Evolutionary conservation across 2,113 vertebrate genomes (phyloP).

Genomic region (Aegotheles bennettii): DNA sequence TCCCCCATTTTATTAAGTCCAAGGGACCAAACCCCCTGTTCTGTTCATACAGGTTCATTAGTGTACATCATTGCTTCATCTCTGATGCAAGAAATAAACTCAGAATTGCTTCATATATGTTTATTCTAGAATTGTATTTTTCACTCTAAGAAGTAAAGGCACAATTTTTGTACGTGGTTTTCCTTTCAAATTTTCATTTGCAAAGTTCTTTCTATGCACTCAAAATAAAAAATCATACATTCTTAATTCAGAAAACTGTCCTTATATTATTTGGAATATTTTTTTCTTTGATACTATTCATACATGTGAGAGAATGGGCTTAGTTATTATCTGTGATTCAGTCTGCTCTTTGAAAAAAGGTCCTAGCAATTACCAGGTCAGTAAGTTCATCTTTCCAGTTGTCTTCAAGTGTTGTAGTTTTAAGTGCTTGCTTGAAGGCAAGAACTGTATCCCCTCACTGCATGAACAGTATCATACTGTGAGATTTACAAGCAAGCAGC

Average conservation of each 20-base stretch:
- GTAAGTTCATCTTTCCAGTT: constrained; percentile 34
- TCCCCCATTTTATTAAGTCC: not conserved
- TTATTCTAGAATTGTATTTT: not conserved
- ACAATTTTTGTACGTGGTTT: not conserved
- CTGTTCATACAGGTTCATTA: not conserved
- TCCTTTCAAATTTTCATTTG: not conserved
- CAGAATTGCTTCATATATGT: not conserved
- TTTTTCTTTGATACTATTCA: not conserved
- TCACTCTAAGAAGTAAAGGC: not conserved
- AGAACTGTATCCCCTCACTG: constrained; percentile 28
- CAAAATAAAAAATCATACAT: not conserved
- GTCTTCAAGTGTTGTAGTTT: not conserved
- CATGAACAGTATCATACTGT: constrained; percentile 22
- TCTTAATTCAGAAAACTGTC: not conserved
- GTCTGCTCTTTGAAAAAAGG: not conserved
- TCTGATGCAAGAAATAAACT: not conserved
- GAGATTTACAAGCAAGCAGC: constrained; percentile 51
- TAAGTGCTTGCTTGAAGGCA: constrained; percentile 35
- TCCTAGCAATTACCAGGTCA: not conserved
- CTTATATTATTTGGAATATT: not conserved
- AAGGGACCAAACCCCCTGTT: fast-evolving
- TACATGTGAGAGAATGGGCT: not conserved
- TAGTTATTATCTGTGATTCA: not conserved
- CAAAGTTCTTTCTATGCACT: not conserved
- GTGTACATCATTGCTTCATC: not conserved